Percentiles rank a stretch among this genome's conserved stretches.
Conservation (phyloP, 2,113 vertebrate genomes). For the Candoia aspera region DNA sequence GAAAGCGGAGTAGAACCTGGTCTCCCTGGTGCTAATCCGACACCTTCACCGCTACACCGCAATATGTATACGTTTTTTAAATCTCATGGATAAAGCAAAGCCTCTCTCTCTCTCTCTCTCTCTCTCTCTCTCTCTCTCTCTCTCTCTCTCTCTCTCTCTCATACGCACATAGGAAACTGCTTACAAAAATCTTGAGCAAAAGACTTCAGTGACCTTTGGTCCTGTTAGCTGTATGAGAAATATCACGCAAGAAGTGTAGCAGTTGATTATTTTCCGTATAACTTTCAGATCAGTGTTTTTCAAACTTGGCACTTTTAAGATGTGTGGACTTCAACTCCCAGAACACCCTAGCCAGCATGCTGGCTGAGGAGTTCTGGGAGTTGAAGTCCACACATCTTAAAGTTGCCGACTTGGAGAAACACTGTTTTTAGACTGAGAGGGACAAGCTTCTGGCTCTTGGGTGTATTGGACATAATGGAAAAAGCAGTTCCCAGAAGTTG, state of each 20-base stretch:
- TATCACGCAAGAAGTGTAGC: rapidly evolving
- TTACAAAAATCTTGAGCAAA: not conserved
- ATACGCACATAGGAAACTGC: not conserved
- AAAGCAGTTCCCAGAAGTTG: not conserved
- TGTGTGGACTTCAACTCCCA: not conserved
- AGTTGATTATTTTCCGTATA: not conserved
- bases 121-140: not conserved
- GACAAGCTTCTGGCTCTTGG: not conserved
- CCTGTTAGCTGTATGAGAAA: not conserved
- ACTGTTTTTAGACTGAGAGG: not conserved
- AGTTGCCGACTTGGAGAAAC: not conserved
- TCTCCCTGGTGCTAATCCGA: not conserved
- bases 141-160: not conserved
- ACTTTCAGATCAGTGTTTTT: not conserved
- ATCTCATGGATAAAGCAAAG: not conserved
- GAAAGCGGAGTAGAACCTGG: not conserved
- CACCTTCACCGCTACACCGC: not conserved
- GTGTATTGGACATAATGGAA: not conserved
- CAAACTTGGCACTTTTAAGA: not conserved
- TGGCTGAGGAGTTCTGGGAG: not conserved
- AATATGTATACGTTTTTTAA: not conserved
- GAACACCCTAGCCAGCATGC: not conserved
- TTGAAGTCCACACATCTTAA: not conserved
- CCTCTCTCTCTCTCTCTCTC: not conserved
- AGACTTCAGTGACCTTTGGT: not conserved